These are phyloP conservation scores for Willowsia nigromaculata DNA, from an alignment of 2,888 invertebrate species.

Conservation along the genomic window DNA sequence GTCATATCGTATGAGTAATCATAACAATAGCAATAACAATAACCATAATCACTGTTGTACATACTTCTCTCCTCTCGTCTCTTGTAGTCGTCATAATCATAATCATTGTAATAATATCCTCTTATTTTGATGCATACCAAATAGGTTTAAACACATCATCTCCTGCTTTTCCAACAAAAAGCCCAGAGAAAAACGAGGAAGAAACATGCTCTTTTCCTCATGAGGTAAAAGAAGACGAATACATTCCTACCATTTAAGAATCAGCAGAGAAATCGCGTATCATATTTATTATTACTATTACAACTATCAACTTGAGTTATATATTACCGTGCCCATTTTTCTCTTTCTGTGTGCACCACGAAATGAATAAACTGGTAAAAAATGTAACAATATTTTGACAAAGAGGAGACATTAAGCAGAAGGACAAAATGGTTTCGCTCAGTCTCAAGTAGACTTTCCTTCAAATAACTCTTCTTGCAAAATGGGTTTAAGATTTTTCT, in stretches of 20 bases:
- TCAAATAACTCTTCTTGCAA: constrained; percentile 36
- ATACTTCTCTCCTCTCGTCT: not conserved
- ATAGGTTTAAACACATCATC: constrained; percentile 48
- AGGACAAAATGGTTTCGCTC: constrained; percentile 13
- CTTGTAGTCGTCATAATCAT: constrained; percentile 32
- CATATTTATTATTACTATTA: constrained; percentile 20
- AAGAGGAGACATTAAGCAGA: constrained; percentile 17
- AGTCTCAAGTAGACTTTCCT: not conserved
- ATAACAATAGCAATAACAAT: constrained; percentile 57
- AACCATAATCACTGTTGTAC: constrained; percentile 47
- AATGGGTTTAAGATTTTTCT: constrained; percentile 13
- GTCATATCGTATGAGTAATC: not conserved
- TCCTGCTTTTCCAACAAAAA: not conserved
- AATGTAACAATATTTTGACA: constrained; percentile 39
- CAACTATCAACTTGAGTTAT: constrained; percentile 15
- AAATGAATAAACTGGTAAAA: constrained; percentile 12
- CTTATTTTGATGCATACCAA: constrained; percentile 47
- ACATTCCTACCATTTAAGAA: not conserved
- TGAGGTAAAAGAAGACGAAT: not conserved
- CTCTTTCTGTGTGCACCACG: not conserved
- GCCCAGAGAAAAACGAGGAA: not conserved
- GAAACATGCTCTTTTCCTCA: constrained; percentile 7
- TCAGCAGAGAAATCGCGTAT: not conserved
- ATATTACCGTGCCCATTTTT: constrained; percentile 28
- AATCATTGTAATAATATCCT: constrained; percentile 17